These are phyloP conservation scores for Meleagris gallopavo DNA, from an alignment of 2,113 vertebrate species.

Conservation along the genomic window DNA sequence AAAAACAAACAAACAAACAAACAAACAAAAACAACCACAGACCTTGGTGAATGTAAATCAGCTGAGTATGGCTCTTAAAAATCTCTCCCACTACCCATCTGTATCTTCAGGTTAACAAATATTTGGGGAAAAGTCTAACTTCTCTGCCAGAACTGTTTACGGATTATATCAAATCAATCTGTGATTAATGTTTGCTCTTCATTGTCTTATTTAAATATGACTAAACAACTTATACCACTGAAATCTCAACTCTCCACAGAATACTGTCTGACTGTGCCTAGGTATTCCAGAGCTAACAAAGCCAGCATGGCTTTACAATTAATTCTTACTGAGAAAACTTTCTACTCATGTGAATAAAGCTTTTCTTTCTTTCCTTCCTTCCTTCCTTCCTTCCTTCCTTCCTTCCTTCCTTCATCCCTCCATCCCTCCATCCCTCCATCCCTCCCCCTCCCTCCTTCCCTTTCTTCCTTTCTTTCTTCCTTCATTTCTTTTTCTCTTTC, in stretches of 20 bases:
- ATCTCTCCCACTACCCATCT: constrained; percentile 53
- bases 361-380: neutral
- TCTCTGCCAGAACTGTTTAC: neutral
- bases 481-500: too few species aligned
- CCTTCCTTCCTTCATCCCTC: too few species aligned
- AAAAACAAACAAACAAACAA: neutral
- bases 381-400: too few species aligned
- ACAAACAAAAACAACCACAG: neutral
- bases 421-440: too few species aligned
- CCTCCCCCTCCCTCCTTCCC: too few species aligned
- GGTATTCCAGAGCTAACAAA: neutral
- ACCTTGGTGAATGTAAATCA: neutral
- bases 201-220: neutral
- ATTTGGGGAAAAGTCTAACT: neutral
- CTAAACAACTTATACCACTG: neutral
- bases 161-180: neutral
- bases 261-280: neutral
- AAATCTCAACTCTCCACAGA: neutral
- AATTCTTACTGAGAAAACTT: neutral
- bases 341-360: neutral
- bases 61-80: neutral
- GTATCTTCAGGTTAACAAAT: constrained; percentile 24
- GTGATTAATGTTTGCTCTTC: neutral
- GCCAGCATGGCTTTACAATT: neutral
- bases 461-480: too few species aligned